These are phyloP conservation scores for Sphaeramia orbicularis DNA, from an alignment of 2,797 vertebrate genomes.

Conservation along the genomic window DNA sequence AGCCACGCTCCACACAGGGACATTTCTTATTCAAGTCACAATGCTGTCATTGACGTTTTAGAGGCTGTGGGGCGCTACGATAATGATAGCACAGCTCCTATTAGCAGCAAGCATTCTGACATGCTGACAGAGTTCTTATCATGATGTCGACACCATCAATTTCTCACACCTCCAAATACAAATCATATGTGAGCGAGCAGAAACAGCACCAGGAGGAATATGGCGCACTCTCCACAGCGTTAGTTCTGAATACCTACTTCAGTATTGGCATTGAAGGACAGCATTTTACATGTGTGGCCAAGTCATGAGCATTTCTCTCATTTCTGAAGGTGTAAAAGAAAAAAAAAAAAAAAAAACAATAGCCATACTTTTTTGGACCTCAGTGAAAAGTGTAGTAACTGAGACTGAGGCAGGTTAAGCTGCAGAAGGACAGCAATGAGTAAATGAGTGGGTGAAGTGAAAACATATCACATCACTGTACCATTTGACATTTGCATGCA, in stretches of 20 bases:
- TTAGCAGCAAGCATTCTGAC: conserved; percentile 65
- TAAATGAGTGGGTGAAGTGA: no score
- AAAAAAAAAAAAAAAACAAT: no score
- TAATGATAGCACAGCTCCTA: conserved; percentile 66
- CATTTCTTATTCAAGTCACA: conserved; percentile 83
- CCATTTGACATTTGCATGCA: no score
- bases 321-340: no score
- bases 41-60: conserved; percentile 70
- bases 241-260: conserved; percentile 16
- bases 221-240: conserved; percentile 16
- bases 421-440: no score
- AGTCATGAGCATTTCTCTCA: neutral
- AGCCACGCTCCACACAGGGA: conserved; percentile 60
- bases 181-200: conserved; percentile 36
- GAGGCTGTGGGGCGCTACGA: conserved; percentile 53
- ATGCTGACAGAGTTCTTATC: conserved; percentile 64
- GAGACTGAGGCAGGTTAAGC: no score
- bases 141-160: conserved; percentile 52
- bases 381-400: neutral
- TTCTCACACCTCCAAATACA: conserved; percentile 58
- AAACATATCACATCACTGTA: no score
- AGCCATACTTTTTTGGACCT: no score
- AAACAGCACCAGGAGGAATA: conserved; percentile 13
- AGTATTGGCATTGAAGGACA: conserved; percentile 21
- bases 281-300: neutral